Percentiles rank a stretch among this genome's conserved stretches.
phyloP scores from a whole-genome alignment of 2,797 vertebrate species.

The Ciconia nigra region DNA sequence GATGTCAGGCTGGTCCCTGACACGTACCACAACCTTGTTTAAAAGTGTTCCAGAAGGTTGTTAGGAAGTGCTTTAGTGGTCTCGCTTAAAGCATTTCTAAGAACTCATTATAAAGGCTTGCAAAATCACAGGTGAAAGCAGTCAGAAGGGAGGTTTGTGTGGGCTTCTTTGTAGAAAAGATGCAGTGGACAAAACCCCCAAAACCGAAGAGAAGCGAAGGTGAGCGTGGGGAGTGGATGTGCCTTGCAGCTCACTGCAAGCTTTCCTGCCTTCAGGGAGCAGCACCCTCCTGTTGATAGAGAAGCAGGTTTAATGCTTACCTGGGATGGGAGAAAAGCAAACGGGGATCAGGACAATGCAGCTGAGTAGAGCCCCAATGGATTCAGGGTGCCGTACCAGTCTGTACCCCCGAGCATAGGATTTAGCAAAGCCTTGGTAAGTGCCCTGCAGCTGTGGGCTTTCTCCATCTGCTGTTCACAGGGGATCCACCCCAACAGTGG shows the following conservation, averaged over 20 bases:
- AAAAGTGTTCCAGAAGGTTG: background rate
- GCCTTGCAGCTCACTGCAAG: background rate
- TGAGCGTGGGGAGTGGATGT: background rate
- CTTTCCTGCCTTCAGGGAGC: background rate
- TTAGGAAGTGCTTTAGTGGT: background rate
- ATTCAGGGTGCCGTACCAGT: background rate
- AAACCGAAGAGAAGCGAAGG: background rate
- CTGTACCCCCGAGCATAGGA: fast-evolving
- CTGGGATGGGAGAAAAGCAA: background rate
- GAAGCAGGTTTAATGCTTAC: background rate
- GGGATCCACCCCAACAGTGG: background rate
- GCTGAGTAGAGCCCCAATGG: fast-evolving
- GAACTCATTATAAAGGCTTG: background rate
- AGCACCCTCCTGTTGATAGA: fast-evolving
- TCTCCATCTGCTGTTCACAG: background rate
- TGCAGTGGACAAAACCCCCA: background rate
- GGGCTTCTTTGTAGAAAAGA: background rate
- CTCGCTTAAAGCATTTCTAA: background rate
- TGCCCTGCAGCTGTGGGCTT: background rate
- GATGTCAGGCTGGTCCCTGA: background rate
- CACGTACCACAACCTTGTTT: background rate
- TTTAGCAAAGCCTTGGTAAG: background rate
- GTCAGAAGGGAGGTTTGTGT: background rate
- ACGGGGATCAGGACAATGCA: background rate
- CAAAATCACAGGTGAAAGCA: background rate